These are phyloP conservation scores for Daktulosphaira vitifoliae DNA, from an alignment of 1,140 invertebrate species.

Conservation along the genomic window DNA sequence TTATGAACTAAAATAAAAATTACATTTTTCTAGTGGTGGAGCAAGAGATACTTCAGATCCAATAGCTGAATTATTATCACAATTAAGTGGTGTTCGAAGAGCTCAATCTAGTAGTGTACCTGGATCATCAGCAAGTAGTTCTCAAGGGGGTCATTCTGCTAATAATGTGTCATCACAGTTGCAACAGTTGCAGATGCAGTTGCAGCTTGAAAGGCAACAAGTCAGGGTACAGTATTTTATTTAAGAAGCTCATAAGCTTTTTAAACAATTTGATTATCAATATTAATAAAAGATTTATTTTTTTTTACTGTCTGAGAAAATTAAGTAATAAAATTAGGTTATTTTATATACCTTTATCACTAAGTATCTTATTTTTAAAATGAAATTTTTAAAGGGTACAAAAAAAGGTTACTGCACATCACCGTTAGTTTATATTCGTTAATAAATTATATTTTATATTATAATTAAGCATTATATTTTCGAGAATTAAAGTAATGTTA, in stretches of 20 bases:
- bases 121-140: conserved; percentile 36
- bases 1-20: neutral
- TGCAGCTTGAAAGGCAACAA: conserved; percentile 78
- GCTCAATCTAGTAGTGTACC: conserved; percentile 44
- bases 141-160: conserved; percentile 54
- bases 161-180: conserved; percentile 52
- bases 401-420: no score
- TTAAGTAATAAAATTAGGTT: no score
- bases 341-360: no score
- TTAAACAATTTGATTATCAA: neutral
- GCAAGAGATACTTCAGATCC: conserved; percentile 87
- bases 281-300: neutral
- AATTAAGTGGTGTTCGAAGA: conserved; percentile 80
- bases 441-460: no score
- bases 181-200: conserved; percentile 82
- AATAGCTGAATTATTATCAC: conserved; percentile 85
- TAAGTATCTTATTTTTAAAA: no score
- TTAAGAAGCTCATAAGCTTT: neutral
- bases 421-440: no score
- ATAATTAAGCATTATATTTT: no score
- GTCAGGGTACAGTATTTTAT: conserved; percentile 51
- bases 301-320: neutral
- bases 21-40: conserved; percentile 68
- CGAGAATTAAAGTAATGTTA: no score
- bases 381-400: no score